Base-by-base conservation (phyloP, 2,888 invertebrate species). In the Amblyteles armatorius region DNA sequence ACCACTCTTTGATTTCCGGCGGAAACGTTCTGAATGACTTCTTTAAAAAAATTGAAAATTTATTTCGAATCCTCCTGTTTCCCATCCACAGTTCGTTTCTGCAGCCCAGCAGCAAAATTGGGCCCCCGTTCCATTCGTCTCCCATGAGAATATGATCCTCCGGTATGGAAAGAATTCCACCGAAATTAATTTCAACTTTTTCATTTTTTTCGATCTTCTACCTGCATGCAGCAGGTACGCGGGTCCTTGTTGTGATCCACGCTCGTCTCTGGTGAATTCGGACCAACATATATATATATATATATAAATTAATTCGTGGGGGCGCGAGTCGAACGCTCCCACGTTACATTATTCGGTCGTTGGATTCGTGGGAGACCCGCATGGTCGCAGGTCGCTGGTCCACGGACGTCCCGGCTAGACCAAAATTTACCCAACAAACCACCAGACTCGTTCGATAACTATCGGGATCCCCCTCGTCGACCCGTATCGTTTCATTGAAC, bases 401-500 rank as follows among this genome's bases (percentile, higher is more conserved):
- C 78, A 81, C 52, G 44, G 87, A 86, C 80, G 73, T 3, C 50
- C 19, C 22, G 82, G 67, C 50, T 77, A 76, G 65, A 77, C 48
- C 48, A 19, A 84, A 87, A 29, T 33, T 16, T 88, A 82, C 84
- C 85, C 72, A 67, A 84, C 63, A 87, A 88, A 90, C 90, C 88
- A 90, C 36, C 22, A 19, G 52, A 16, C 22, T 52, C n/a, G 69
- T 79, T 60, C 63, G 82, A 82, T 78, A 65, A 74, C 52, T 82
- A 84, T 79, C 74, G 63, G 60, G 16, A 57, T 40, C 76, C 82
- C 89, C 87, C 89, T 82, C 79, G 86, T 88, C 87, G 80, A 89
- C 92, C 91, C 92, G 90, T 92, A 92, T 92, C 83, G 83, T 89
- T 91, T 90, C 85, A 92, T 91, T 91, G 88, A 84, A 88, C 87